Evolutionary conservation across 2,888 invertebrate species (phyloP).

Genomic region (Drosophila mettleri): DNA sequence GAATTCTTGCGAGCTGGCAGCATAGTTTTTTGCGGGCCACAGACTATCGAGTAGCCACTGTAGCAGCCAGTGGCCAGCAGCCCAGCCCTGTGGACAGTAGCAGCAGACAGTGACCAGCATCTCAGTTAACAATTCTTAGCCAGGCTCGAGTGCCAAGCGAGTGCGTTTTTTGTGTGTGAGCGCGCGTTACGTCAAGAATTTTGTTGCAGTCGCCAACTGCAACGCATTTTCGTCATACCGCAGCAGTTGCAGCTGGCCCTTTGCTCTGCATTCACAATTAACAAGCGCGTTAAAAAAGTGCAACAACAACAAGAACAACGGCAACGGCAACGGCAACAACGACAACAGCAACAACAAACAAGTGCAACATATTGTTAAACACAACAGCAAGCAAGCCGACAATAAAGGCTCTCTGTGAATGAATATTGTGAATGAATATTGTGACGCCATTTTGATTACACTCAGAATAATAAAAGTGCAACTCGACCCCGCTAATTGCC

Average conservation of each 20-base stretch:
- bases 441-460: constrained; percentile 30
- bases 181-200: constrained; percentile 65
- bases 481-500: constrained; percentile 17
- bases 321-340: constrained; percentile 19
- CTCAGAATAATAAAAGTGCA: constrained; percentile 12
- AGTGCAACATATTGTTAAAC: constrained; percentile 32
- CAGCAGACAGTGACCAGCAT: constrained; percentile 25
- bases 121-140: constrained; percentile 24
- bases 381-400: constrained; percentile 14
- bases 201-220: constrained; percentile 73
- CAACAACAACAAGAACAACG: constrained; percentile 36
- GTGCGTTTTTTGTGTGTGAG: constrained; percentile 32
- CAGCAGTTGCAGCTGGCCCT: constrained; percentile 69
- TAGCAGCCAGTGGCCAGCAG: constrained; percentile 19
- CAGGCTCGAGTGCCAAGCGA: constrained; percentile 53
- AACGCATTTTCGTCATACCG: constrained; percentile 75
- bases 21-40: constrained; percentile 79
- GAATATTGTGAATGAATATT: constrained; percentile 14
- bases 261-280: constrained; percentile 67
- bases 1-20: constrained; percentile 85
- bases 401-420: neutral
- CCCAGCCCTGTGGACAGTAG: constrained; percentile 15
- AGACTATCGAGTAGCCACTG: constrained; percentile 35
- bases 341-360: constrained; percentile 13
- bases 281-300: constrained; percentile 53